These are phyloP conservation scores for Oscheius sp. DNA, from an alignment of 2,888 invertebrate species.

Conservation along the genomic window DNA sequence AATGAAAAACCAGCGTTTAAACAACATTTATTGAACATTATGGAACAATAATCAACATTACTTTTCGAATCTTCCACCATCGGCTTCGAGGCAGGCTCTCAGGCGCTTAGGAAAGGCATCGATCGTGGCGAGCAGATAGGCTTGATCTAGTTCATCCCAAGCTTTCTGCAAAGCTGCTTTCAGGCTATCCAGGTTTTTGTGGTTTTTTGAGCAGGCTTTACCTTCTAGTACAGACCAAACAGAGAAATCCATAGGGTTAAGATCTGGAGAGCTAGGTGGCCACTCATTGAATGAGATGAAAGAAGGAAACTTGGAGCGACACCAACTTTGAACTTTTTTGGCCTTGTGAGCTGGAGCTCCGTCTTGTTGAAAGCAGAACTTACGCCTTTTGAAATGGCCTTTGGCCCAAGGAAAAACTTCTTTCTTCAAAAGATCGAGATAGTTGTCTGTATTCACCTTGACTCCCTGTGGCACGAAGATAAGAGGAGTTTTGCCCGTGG, in stretches of 20 bases:
- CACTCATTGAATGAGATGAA: conserved; percentile 14
- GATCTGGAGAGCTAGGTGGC: conserved; percentile 23
- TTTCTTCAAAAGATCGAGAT: too few relatives aligned
- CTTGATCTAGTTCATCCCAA: conserved; percentile 15
- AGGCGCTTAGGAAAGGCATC: background rate
- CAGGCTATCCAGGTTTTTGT: conserved; percentile 5
- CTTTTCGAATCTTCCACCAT: conserved; percentile 22
- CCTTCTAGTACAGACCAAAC: background rate
- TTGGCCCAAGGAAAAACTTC: too few relatives aligned
- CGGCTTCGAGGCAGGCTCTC: conserved; percentile 23
- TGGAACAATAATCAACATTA: background rate
- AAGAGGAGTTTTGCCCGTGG: too few relatives aligned
- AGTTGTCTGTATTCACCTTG: too few relatives aligned
- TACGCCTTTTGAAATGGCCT: too few relatives aligned
- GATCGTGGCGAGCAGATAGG: conserved; percentile 29
- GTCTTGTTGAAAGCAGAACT: conserved; percentile 31
- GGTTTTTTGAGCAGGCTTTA: background rate
- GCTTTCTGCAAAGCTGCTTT: background rate
- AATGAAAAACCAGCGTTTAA: too few relatives aligned
- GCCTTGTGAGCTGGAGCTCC: conserved; percentile 30
- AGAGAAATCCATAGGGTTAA: conserved; percentile 20
- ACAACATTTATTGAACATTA: too few relatives aligned
- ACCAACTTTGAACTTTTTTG: conserved; percentile 4
- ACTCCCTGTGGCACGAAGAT: too few relatives aligned
- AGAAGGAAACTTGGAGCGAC: background rate